Percentiles rank a stretch among this genome's conserved stretches.
Evolutionary conservation across 2,113 vertebrate species (phyloP).

Genomic region (Sorex araneus): DNA sequence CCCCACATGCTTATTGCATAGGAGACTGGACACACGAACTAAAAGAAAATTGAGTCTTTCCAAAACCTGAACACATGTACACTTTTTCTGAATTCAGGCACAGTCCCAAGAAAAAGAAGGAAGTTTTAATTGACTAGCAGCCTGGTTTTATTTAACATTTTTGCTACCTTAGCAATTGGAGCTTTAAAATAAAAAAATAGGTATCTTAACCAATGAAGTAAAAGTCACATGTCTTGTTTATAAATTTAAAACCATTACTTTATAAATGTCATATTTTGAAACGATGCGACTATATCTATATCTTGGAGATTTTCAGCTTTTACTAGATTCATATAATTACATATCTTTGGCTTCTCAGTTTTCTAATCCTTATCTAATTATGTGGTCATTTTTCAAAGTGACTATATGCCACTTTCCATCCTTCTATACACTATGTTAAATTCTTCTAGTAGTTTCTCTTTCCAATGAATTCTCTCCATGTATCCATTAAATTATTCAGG

Average conservation of each 20-base stretch:
- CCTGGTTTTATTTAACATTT: not conserved
- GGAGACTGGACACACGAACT: not conserved
- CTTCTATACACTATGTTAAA: conserved; percentile 40
- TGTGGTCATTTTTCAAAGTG: conserved; percentile 33
- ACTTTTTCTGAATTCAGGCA: not conserved
- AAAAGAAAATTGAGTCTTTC: not conserved
- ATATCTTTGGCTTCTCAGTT: not conserved
- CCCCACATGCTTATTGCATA: not conserved
- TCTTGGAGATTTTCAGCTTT: conserved; percentile 18
- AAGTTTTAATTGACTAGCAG: not conserved
- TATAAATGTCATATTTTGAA: conserved; percentile 18
- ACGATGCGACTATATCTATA: not conserved
- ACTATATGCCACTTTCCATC: not conserved
- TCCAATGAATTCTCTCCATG: conserved; percentile 26
- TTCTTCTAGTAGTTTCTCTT: conserved; percentile 43
- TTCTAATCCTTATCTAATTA: conserved; percentile 12
- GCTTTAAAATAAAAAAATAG: conserved; percentile 15
- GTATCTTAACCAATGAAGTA: conserved; percentile 23
- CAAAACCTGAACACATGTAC: not conserved
- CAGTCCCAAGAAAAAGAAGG: not conserved
- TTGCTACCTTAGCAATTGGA: not conserved
- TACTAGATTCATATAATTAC: not conserved
- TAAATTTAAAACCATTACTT: conserved; percentile 22
- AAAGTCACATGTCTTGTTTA: not conserved
- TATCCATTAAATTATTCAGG: conserved; percentile 64